Percentiles rank a stretch among this genome's conserved stretches.
Evolutionary conservation across 2,888 invertebrate species (phyloP).

Genomic region (Troides helena): DNA sequence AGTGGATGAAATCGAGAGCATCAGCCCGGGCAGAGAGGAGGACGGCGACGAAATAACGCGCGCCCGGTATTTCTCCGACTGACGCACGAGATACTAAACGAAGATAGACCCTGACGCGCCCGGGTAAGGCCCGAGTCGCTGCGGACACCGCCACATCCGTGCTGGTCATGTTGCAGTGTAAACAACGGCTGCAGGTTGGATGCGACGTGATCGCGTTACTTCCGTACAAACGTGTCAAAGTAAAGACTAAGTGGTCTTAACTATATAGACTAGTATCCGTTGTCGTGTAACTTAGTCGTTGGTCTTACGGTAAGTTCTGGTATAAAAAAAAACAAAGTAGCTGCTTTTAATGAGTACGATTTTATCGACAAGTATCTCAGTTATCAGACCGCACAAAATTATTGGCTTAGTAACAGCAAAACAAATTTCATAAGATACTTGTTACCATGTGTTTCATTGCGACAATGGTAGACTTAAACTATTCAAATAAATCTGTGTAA

Average conservation of each 20-base stretch:
- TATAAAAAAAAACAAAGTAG: background rate
- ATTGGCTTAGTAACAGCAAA: slow-evolving; percentile 3
- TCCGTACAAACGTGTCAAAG: slow-evolving; percentile 3
- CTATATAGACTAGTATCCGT: slow-evolving; percentile 3
- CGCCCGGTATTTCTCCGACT: slow-evolving; percentile 64
- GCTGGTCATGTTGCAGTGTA: background rate
- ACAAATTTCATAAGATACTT: background rate
- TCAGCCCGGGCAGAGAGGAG: slow-evolving; percentile 65
- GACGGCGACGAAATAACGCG: slow-evolving; percentile 54
- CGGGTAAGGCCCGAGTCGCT: slow-evolving; percentile 9
- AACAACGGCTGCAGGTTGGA: background rate
- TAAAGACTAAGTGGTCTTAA: background rate
- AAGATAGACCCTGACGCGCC: slow-evolving; percentile 3
- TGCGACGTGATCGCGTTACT: slow-evolving; percentile 3
- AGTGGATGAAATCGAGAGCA: slow-evolving; percentile 80
- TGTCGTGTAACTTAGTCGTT: slow-evolving; percentile 2
- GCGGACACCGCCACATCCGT: background rate
- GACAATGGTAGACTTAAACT: background rate
- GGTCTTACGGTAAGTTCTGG: slow-evolving; percentile 4
- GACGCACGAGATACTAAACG: slow-evolving; percentile 54
- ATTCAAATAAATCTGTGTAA: slow-evolving; percentile 8
- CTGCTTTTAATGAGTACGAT: slow-evolving; percentile 2
- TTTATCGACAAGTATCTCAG: background rate
- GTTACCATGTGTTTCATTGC: slow-evolving; percentile 5
- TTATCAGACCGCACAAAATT: background rate